A percentile compares a stretch with the other conserved stretches of the same genome.
These are phyloP conservation scores for Psettodes erumei DNA, from an alignment of 2,113 vertebrate genomes.

Conservation along the genomic window DNA sequence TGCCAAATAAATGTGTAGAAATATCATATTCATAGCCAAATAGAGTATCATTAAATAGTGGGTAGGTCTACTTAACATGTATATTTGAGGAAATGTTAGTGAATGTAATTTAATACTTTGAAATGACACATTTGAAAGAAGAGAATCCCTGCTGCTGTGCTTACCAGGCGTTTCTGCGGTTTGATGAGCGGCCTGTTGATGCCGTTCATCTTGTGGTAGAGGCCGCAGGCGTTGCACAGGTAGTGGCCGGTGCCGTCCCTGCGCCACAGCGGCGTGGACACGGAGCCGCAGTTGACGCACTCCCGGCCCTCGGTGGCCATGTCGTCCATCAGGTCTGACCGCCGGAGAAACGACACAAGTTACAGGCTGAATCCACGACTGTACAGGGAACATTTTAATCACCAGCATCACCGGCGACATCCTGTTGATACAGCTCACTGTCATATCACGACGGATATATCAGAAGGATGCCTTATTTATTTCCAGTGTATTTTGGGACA, in stretches of 20 bases:
- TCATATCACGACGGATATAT: no score
- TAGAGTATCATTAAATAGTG: neutral
- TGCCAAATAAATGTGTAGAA: neutral
- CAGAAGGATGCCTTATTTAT: no score
- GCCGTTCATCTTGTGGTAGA: slow-evolving; percentile 99
- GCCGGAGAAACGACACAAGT: neutral
- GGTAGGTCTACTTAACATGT: no score
- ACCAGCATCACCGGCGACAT: no score
- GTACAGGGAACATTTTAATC: neutral
- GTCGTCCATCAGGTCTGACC: slow-evolving; percentile 91
- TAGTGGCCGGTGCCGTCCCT: slow-evolving; percentile 97
- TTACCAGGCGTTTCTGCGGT: slow-evolving; percentile 96
- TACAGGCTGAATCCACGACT: no score
- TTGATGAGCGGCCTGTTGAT: slow-evolving; percentile 95
- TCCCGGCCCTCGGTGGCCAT: slow-evolving; percentile 90
- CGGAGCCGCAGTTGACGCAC: slow-evolving; percentile 97
- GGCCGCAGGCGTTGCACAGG: slow-evolving; percentile 96
- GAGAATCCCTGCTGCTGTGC: slow-evolving; percentile 18
- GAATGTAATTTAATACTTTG: no score
- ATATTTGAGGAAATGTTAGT: no score
- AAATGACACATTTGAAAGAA: no score
- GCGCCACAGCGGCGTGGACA: slow-evolving; percentile 97
- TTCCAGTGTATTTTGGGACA: no score
- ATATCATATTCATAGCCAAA: no score
- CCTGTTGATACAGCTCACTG: no score